Base-by-base conservation (phyloP, 2,113 vertebrate genomes). In the Heterotis niloticus region DNA sequence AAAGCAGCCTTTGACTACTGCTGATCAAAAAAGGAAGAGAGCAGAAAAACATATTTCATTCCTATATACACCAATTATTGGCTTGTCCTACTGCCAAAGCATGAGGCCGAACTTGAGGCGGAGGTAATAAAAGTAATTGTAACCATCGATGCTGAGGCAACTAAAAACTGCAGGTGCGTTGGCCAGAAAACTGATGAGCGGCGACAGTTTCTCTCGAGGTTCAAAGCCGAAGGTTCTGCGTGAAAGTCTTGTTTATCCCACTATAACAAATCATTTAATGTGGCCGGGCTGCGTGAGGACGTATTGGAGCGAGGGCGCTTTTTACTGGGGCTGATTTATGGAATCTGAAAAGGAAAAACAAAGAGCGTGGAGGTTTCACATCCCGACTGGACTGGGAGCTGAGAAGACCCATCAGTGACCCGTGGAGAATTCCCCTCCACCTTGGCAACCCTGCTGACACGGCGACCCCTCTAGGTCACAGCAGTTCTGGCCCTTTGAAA, bases 151-250 rank as follows among this genome's bases (percentile, higher is more conserved):
- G 54, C 77, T 85, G 77, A 82, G 81, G 75, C 24, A 79, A 65
- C 85, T 82, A 78, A 87, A 88, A 89, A 88, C 5, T 85, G 83
- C 89, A 91, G 88, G 89, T 90, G 88, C 80, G 84, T 79, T 68
- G 73, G 78, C 74, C 34, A 44, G 69, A 71, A 83, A 76, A 81
- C 86, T 88, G 84, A 87, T 44, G 81, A 54, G 64, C 80, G 80
- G 85, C 84, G 17, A 59, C 85, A 77, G 78, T 70, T 76, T 10
- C 76, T 62, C 64, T 24, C 20, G 23, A 76, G 73, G 18, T 76
- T 34, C 79, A 80, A 76, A 81, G 66, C 0, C 26, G 75, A 76
- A 83, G 88, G 80, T 81, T 66, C 54, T 57, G 75, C 81, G 68
- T 78, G 79, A 82, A 83, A 82, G 75, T 65, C 0, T 57, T 88